Percentiles rank a stretch among this genome's conserved stretches.
Conservation (phyloP, 2,113 vertebrate genomes). For the Excalfactoria chinensis region DNA sequence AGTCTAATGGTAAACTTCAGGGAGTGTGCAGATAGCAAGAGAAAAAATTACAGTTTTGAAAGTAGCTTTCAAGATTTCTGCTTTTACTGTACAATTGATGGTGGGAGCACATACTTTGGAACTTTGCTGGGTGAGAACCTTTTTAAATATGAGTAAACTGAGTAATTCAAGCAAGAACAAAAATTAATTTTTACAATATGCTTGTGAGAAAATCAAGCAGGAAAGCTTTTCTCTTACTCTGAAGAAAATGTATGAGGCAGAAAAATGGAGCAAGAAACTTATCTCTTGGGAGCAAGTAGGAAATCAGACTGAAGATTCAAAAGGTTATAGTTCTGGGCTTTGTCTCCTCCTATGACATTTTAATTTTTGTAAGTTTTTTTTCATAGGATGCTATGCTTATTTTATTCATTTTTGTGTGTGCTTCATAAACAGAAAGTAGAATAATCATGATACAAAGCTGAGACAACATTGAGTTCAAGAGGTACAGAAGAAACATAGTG, state of each 20-base stretch:
- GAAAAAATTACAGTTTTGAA: background rate
- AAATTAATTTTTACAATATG: background rate
- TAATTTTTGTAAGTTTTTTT: background rate
- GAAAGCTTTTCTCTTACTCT: background rate
- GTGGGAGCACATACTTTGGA: background rate
- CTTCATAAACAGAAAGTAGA: background rate
- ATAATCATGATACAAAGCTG: background rate
- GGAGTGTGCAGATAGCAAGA: background rate
- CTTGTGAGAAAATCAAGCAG: background rate
- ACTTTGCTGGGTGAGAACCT: background rate
- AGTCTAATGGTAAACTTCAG: background rate
- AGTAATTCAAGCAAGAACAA: background rate
- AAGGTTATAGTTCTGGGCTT: slow-evolving; percentile 22
- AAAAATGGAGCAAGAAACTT: background rate
- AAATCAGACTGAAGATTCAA: background rate
- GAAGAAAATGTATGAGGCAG: background rate
- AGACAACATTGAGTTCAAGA: background rate
- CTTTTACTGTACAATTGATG: background rate
- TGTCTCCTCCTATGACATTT: background rate
- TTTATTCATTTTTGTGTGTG: background rate
- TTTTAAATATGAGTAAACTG: background rate
- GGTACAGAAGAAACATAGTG: background rate
- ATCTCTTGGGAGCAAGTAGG: background rate
- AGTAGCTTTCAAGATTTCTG: background rate
- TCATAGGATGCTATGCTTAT: background rate